phyloP scores from a whole-genome alignment of 2,113 vertebrate species.

The Callithrix jacchus region DNA sequence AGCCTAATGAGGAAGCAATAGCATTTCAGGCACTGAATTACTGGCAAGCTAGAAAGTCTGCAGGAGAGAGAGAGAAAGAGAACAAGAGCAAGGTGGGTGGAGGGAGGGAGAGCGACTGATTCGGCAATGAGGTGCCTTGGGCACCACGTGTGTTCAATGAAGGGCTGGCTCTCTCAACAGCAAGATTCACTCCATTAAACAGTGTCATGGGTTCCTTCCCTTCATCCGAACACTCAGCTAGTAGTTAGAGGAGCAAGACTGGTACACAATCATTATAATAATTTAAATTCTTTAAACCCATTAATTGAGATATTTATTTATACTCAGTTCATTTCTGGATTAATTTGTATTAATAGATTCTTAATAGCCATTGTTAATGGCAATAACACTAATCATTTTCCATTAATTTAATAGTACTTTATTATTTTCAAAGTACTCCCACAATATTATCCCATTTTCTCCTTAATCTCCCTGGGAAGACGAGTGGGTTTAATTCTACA shows the following conservation, averaged over 20 bases:
- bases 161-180: background rate
- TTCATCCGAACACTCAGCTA: background rate
- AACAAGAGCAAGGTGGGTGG: background rate
- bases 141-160: background rate
- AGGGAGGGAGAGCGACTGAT: background rate
- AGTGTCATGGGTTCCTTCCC: background rate
- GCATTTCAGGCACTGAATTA: background rate
- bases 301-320: constrained; percentile 41
- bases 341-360: constrained; percentile 46
- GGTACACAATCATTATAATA: background rate
- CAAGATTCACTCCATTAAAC: background rate
- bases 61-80: background rate
- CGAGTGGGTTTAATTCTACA: background rate
- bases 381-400: background rate
- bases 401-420: constrained; percentile 19
- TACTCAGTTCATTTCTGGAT: background rate
- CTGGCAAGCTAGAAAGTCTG: background rate
- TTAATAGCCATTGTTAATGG: constrained; percentile 40
- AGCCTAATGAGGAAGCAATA: background rate
- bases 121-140: background rate
- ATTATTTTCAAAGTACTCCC: background rate
- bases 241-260: background rate
- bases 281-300: background rate
- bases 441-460: background rate
- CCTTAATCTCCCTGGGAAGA: background rate